Evolutionary conservation across 2,888 invertebrate genomes (phyloP).

Genomic region (Phengaris arion): DNA sequence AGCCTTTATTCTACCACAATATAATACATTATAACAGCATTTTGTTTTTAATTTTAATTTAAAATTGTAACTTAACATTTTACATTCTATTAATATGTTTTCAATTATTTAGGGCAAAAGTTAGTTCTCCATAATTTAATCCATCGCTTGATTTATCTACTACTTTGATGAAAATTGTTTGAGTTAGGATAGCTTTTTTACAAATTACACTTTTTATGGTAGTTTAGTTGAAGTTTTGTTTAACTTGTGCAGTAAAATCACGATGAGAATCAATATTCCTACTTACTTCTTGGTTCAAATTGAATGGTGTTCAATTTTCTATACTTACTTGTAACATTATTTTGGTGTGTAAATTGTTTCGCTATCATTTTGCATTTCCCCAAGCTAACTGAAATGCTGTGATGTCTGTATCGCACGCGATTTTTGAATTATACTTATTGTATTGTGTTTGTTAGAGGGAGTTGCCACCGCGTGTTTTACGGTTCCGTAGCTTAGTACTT

Average conservation of each 20-base stretch:
- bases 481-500: background rate
- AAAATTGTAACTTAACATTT: too few relatives aligned
- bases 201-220: background rate
- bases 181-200: too few relatives aligned
- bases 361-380: conserved; percentile 54
- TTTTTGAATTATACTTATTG: conserved; percentile 39
- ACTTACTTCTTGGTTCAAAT: conserved; percentile 29
- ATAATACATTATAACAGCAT: too few relatives aligned
- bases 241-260: conserved; percentile 1
- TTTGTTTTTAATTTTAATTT: too few relatives aligned
- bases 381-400: conserved; percentile 47
- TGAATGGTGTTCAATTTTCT: conserved; percentile 39
- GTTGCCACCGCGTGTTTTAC: conserved; percentile 30
- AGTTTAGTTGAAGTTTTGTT: background rate
- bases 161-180: too few relatives aligned
- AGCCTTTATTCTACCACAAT: too few relatives aligned
- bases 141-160: too few relatives aligned
- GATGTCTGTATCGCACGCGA: conserved; percentile 58
- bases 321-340: conserved; percentile 37
- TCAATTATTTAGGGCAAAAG: too few relatives aligned
- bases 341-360: conserved; percentile 43
- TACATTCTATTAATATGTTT: too few relatives aligned
- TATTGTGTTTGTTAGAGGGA: conserved; percentile 31
- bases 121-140: too few relatives aligned
- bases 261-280: background rate